Evolutionary conservation across 1,140 invertebrate genomes (phyloP), one percentile per base, ranked within the genome.

Genomic region (Agrypnia vestita): DNA sequence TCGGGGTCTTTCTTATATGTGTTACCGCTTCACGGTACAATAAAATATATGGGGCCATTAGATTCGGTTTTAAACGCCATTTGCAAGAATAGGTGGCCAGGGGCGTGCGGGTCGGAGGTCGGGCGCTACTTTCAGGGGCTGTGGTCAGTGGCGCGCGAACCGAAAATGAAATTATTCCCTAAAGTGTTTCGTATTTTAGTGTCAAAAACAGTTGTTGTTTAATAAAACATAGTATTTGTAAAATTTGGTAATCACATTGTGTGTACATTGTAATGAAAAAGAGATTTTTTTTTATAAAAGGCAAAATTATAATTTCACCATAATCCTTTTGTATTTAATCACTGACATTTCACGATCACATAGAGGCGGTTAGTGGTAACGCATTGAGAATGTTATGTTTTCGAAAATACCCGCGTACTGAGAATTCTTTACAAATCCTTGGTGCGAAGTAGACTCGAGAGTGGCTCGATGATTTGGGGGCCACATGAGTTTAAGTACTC

Each of bases 31-130:
- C 43, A 47, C 55, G 53, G 67, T 75, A 78, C 67, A 61, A 67
- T 62, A 56, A 81, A 72, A 82, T 79, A 76, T 82, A 82, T 82
- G 76, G 47, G 69, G 76, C 76, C 77, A 79, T 82, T 82, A 82
- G 76, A 82, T 82, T 62, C 80, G 80, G 80, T 82, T 82, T 82
- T 82, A 82, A 82, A 79, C 80, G 59, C 80, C 80, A 82, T 82
- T 82, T 82, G 76, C 80, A 25, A 79, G 64, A 76, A 53, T 75
- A 35, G 59, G 62, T 67, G 76, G 76, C n/a, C 49, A 21, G 25
- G 47, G 47, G 72, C 35, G 72, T 55, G 17, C 43, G 61, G 59
- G 35, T 25, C 69, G 21, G 6, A 13, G 67, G 67, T 76, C 67
- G 21, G 12, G 49, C 47, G 69, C 35, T 69, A 69, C 44, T 19